Base-by-base conservation (phyloP, 2,113 vertebrate genomes). In the Hemiprocne comata region DNA sequence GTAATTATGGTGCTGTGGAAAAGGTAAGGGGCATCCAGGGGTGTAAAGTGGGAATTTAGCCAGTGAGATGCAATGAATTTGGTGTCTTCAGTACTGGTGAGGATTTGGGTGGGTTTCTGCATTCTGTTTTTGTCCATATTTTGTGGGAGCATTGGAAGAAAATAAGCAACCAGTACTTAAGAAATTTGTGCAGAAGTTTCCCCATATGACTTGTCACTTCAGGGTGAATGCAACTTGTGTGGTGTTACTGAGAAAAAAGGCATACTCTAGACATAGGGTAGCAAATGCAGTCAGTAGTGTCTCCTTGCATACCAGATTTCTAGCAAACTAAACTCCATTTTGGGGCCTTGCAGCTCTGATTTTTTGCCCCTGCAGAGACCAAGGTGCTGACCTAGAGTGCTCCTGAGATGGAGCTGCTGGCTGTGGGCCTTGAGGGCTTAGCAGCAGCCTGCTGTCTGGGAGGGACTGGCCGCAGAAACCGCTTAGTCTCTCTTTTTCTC, bases 401-500 rank as follows among this genome's bases (percentile, higher is more conserved):
- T 94, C 40, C 66, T 1, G 7, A 48, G 17, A 40, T 72, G 58
- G 40, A 84, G 38, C 36, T 82, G 55, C 50, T 61, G 76, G 24
- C 53, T 44, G 31, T 4, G 17, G 85, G 11, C 3, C 1, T 2
- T 57, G 15, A 14, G 66, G 25, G 33, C 15, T 89, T 81, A 94
- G 74, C 53, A 82, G 44, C 57, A 60, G 71, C 42, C 10, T 0
- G 0, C 40, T 75, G 54, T 78, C 71, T 74, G 44, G 17, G 69
- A 92, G 42, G 6, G 44, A 62, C 78, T 66, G 78, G 33, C 70
- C 3, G 3, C 54, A 89, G 89, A 89, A 95, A 87, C 62, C 20
- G 31, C 74, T 95, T 89, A 67, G 70, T 66, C 67, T 71, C 38
- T 53, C 29, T 54, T 40, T 90, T 89, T 91, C 73, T 95, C 80